Evolutionary conservation across 2,113 vertebrate genomes (phyloP).

Genomic region (Tetrao urogallus): DNA sequence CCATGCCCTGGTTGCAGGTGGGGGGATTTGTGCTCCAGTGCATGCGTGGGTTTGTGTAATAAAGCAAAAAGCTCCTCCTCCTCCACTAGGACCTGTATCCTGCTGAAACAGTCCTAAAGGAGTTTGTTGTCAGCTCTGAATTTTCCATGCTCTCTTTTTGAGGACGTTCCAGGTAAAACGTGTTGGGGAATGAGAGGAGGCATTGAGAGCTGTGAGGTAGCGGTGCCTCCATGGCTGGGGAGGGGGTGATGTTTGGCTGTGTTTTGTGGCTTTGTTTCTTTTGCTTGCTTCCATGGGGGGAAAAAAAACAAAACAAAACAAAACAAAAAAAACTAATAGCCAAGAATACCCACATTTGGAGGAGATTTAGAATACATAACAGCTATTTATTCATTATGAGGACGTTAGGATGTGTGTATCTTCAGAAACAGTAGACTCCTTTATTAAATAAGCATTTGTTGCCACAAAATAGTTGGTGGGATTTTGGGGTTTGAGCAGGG

Average conservation of each 20-base stretch:
- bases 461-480: neutral
- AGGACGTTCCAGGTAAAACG: neutral
- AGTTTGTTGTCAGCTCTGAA: neutral
- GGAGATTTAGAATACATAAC: neutral
- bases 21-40: neutral
- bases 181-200: neutral
- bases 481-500: neutral
- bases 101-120: neutral
- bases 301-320: neutral
- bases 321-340: too few species aligned
- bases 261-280: neutral
- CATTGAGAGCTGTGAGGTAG: neutral
- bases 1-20: neutral
- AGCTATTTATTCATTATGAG: neutral
- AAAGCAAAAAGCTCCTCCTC: neutral
- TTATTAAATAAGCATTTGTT: neutral
- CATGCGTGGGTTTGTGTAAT: fast-evolving
- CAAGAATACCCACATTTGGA: neutral
- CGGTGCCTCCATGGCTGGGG: neutral
- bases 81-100: neutral
- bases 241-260: neutral
- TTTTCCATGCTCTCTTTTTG: neutral
- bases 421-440: neutral
- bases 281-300: neutral
- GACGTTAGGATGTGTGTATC: neutral